Conservation (phyloP, 2,113 vertebrate species). For the Peromyscus maniculatus region DNA sequence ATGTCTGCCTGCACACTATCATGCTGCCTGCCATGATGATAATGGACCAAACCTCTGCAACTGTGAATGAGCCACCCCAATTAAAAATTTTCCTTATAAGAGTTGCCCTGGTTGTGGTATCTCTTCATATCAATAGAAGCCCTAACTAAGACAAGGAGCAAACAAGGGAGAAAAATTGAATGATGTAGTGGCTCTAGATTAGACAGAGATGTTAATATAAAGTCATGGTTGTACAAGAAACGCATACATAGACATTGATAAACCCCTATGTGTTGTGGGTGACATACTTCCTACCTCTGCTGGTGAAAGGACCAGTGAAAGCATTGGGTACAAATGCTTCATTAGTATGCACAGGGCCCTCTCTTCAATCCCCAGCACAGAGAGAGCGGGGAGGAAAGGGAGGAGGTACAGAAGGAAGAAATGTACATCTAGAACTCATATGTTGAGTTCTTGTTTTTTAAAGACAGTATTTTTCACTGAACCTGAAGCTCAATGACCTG, state of each 20-base stretch:
- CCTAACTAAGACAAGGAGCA: background rate
- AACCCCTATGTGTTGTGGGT: background rate
- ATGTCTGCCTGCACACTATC: background rate
- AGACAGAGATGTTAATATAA: background rate
- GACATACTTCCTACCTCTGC: background rate
- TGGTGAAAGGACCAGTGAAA: background rate
- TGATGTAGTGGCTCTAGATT: background rate
- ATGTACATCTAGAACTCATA: background rate
- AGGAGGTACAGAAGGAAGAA: background rate
- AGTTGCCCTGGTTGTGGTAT: background rate
- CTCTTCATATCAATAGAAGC: background rate
- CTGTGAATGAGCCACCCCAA: background rate
- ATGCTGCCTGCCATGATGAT: background rate
- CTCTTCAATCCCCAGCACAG: background rate
- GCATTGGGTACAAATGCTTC: background rate
- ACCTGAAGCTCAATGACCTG: background rate
- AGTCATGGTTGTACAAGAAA: background rate
- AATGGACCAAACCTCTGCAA: background rate
- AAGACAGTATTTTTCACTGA: background rate
- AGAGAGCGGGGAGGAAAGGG: background rate
- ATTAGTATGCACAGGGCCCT: too few relatives aligned
- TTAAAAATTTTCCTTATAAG: background rate
- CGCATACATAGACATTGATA: background rate
- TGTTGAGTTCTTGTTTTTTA: background rate
- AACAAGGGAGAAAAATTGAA: background rate